Conservation (phyloP, 2,113 vertebrate species). For the Zingel zingel region DNA sequence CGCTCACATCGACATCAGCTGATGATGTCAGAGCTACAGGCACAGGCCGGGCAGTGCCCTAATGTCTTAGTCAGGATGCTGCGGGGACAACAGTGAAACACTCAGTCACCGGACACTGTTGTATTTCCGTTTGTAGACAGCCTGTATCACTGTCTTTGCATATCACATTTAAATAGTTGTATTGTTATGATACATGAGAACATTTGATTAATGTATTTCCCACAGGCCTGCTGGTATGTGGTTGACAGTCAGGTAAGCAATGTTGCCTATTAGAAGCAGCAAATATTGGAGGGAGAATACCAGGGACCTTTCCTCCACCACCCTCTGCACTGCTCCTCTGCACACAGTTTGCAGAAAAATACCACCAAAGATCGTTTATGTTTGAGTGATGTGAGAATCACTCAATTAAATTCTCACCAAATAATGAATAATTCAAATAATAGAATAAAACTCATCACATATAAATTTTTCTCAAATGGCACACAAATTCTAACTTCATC, state of each 20-base stretch:
- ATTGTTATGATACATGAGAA: neutral
- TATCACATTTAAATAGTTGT: slow-evolving; percentile 22
- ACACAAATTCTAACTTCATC: neutral
- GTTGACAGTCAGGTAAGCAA: slow-evolving; percentile 10
- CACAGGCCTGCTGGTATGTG: neutral
- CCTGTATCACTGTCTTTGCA: neutral
- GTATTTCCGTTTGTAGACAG: neutral
- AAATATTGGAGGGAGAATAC: slow-evolving; percentile 24
- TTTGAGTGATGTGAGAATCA: neutral
- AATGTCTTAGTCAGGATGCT: slow-evolving; percentile 41
- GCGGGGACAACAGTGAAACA: slow-evolving; percentile 7
- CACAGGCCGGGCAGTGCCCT: slow-evolving; percentile 22
- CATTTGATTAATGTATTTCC: slow-evolving; percentile 21
- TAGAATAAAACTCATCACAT: neutral
- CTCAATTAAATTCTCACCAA: neutral
- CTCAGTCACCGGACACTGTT: slow-evolving; percentile 15
- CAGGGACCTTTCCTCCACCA: slow-evolving; percentile 20
- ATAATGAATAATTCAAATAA: neutral
- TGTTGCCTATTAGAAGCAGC: neutral
- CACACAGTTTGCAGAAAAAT: slow-evolving; percentile 33
- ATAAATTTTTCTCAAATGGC: neutral
- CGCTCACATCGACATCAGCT: slow-evolving; percentile 40
- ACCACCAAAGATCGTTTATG: slow-evolving; percentile 36
- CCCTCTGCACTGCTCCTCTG: slow-evolving; percentile 2
- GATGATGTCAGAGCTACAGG: slow-evolving; percentile 53